These are phyloP conservation scores for Pogonognathellus flavescens DNA, from an alignment of 1,140 invertebrate species.

Conservation along the genomic window DNA sequence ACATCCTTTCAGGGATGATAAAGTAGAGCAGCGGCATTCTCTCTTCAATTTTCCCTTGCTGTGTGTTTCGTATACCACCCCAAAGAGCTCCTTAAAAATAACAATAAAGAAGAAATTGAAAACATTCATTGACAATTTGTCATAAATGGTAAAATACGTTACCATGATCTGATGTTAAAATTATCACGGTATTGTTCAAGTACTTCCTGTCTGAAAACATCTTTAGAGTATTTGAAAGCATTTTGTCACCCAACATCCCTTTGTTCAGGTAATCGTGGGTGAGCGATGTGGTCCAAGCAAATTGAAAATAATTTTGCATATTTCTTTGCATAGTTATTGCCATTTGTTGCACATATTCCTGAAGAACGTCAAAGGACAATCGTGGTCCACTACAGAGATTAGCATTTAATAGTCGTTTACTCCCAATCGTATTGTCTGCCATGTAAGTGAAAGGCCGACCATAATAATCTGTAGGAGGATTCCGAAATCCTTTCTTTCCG, in stretches of 20 bases:
- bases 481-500: conserved; percentile 29
- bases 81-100: conserved; percentile 68
- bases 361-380: conserved; percentile 71
- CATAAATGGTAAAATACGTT: conserved; percentile 63
- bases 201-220: conserved; percentile 28
- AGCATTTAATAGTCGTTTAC: conserved; percentile 74
- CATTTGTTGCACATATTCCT: conserved; percentile 65
- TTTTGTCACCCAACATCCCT: conserved; percentile 77
- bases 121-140: no score
- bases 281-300: conserved; percentile 84
- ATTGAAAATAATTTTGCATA: conserved; percentile 75
- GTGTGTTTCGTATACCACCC: conserved; percentile 67
- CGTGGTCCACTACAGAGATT: conserved; percentile 77
- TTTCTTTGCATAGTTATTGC: conserved; percentile 56
- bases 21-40: conserved; percentile 63
- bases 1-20: conserved; percentile 57
- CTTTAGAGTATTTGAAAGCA: conserved; percentile 66
- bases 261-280: conserved; percentile 84
- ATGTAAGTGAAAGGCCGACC: conserved; percentile 70
- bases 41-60: conserved; percentile 65
- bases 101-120: background rate
- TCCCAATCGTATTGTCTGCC: conserved; percentile 70
- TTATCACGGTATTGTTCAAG: conserved; percentile 56
- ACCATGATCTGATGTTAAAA: conserved; percentile 62
- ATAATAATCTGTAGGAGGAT: conserved; percentile 71